Conservation (phyloP, 1,140 invertebrate species). For the Andrena cerasifolii region DNA sequence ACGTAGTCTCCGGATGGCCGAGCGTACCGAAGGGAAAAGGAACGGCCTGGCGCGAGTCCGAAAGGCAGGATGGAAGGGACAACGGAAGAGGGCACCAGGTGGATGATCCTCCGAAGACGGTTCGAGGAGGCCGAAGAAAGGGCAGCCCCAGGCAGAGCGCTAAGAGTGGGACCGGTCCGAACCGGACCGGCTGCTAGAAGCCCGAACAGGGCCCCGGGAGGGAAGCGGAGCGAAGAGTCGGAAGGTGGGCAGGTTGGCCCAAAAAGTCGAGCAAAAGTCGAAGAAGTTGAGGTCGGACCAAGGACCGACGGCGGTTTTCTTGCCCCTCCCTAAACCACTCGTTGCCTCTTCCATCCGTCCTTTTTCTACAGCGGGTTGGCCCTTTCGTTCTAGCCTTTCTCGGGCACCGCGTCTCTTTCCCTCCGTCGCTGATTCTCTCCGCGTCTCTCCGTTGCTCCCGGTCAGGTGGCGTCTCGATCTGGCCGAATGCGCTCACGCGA, state of each 20-base stretch:
- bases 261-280: constrained; percentile 68
- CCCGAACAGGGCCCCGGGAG: constrained; percentile 16
- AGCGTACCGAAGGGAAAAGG: too few species aligned
- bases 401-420: background rate
- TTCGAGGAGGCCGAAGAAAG: constrained; percentile 49
- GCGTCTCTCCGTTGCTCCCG: constrained; percentile 1
- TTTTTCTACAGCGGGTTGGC: constrained; percentile 26
- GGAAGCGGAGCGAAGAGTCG: constrained; percentile 35
- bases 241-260: constrained; percentile 64
- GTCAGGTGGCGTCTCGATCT: constrained; percentile 10
- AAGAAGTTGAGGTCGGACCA: constrained; percentile 61
- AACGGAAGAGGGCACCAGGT: constrained; percentile 65
- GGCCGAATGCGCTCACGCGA: constrained; percentile 18
- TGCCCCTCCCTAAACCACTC: constrained; percentile 67
- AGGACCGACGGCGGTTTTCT: constrained; percentile 67
- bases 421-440: constrained; percentile 9
- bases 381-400: constrained; percentile 39
- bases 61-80: background rate
- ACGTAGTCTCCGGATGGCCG: too few species aligned
- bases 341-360: constrained; percentile 52
- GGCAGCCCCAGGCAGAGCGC: constrained; percentile 1
- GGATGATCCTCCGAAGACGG: constrained; percentile 64
- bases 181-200: constrained; percentile 33
- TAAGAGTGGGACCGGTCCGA: constrained; percentile 31
- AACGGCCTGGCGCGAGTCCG: background rate